Evolutionary conservation across 2,888 invertebrate genomes (phyloP), one percentile per base, ranked within the genome.

Genomic region (Drosophila eohydei): DNA sequence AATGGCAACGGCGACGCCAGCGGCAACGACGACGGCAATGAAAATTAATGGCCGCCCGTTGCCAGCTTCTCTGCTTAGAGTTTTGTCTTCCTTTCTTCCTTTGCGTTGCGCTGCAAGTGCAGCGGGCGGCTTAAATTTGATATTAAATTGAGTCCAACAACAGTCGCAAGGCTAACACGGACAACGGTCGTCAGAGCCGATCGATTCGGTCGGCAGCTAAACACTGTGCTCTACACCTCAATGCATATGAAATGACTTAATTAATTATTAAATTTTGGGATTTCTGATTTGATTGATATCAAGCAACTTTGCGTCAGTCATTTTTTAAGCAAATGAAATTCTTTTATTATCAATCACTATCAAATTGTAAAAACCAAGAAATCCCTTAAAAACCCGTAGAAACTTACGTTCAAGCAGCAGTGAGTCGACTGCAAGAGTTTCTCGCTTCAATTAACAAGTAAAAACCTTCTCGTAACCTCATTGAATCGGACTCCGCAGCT

Each of bases 11-110:
- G 61, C 83, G 68, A 81, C 52, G 68, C 57, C 87, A 78, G 86
- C 54, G 51, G 26, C 34, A 14, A 38, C 38, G 54, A 61, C 83
- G 67, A 82, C 57, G 70, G 76, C 88, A 87, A 84, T 87, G 81
- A 81, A 87, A 87, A 83, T 89, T 85, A 85, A 85, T 85, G 88
- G 81, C 75, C 65, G 54, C 55, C 11, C 32, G 57, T 54, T 73
- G 41, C 59, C 70, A 57, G 61, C 26, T 48, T 62, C 50, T 44
- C 50, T 44, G 26, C 46, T 38, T 34, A 48, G 43, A 50, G 48
- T 52, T 58, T 40, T 52, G 51, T n/a, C 1, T 44, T 11, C 1
- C 11, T 5, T 40, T 40, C n/a, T 8, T n/a, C n/a, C n/a, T 40
- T 40, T 14, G 30, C 43, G 14, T 12, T 6, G 2, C 48, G 41